Evolutionary conservation across 2,888 invertebrate species (phyloP), one percentile per base, ranked within the genome.

Genomic region (Calameuta pallipes): DNA sequence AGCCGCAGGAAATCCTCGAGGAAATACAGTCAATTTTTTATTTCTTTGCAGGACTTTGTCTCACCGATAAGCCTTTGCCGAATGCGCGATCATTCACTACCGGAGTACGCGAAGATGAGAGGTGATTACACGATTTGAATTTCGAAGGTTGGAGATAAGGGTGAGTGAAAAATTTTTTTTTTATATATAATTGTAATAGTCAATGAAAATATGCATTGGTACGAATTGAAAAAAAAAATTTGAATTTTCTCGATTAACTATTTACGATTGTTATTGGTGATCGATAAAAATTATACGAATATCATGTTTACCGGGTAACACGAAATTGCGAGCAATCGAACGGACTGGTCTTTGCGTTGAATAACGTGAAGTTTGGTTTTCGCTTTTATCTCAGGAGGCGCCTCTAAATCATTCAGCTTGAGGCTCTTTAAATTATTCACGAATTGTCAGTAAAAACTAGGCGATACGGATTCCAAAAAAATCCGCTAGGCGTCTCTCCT

Each of bases 391-490:
- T 2, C 23, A 9, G 9, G 56, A 23, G 9, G 9, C 23, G 6
- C 9, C 56, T 23, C 56, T 23, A 86, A 90, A 90, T 90, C 88
- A 89, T 90, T 90, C 86, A 87, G 85, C 83, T 85, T 85, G 84
- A 87, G 87, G 87, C 87, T 84, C 87, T 87, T 88, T 36, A 12
- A 36, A 36, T 36, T 36, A 36, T 36, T 36, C 36, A 3, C 88
- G 87, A 88, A 89, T 90, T 89, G 89, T 90, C 89, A 88, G 85
- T 84, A 85, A 84, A 85, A 85, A 87, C 85, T 85, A 82, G 84
- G 83, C 84, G 83, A 83, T 83, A 84, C 82, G 85, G 84, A 86
- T 87, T 88, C 82, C 84, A 81, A 75, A 76, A 69, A 78, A 81
- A 83, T 82, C 83, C 80, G 75, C 75, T 80, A 82, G 83, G 56